These are phyloP conservation scores for Bucorvus abyssinicus DNA, from an alignment of 2,797 vertebrate species.

Conservation along the genomic window DNA sequence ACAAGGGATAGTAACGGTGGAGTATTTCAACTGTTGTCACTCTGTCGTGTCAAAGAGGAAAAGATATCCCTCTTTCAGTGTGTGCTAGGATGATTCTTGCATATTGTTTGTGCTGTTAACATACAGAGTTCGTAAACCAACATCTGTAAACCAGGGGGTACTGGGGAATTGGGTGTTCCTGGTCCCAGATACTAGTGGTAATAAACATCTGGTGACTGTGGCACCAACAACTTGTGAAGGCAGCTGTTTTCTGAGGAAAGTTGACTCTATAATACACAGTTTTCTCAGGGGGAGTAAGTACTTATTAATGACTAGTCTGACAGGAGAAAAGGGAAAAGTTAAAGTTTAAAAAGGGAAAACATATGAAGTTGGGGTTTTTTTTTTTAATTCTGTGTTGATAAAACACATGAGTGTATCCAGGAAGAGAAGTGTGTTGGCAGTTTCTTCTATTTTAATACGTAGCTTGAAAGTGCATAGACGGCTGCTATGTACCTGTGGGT, in stretches of 20 bases:
- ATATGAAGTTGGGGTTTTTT: neutral
- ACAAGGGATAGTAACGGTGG: neutral
- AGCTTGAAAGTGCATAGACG: neutral
- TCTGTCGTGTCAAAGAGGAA: neutral
- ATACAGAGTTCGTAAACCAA: neutral
- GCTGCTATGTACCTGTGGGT: neutral
- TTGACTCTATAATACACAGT: neutral
- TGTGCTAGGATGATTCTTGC: neutral
- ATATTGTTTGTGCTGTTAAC: neutral
- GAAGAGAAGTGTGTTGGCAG: neutral
- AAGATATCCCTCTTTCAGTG: neutral
- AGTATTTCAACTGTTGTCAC: neutral
- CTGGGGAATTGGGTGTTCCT: neutral
- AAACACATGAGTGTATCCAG: neutral
- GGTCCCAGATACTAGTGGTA: neutral
- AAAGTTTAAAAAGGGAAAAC: neutral
- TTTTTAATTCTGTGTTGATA: neutral
- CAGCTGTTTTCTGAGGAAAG: neutral
- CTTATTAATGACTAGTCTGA: neutral
- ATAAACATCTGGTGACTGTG: neutral
- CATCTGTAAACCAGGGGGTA: neutral
- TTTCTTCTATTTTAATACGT: neutral
- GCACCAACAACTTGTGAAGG: neutral
- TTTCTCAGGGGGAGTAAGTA: neutral
- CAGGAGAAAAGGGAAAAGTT: neutral